Conservation (phyloP, 2,797 vertebrate genomes). For the Synanceia verrucosa region DNA sequence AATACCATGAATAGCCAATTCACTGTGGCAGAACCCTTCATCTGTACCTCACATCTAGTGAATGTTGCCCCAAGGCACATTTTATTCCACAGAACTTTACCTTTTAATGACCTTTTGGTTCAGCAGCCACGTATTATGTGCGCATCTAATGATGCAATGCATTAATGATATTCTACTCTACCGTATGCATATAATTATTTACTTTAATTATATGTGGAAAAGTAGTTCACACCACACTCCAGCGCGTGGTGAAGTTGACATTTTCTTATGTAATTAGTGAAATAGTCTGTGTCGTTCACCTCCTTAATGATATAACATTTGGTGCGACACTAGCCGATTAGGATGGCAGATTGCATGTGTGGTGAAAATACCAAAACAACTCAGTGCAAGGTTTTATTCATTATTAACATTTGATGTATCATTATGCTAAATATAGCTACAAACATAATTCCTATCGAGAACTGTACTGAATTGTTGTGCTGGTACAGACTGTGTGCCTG, state of each 20-base stretch:
- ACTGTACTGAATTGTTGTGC: too few relatives aligned
- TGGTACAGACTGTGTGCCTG: not conserved
- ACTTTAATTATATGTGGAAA: not conserved
- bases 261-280: constrained; percentile 60
- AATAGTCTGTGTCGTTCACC: constrained; percentile 38
- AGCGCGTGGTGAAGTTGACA: constrained; percentile 34
- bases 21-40: constrained; percentile 11
- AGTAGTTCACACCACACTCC: constrained; percentile 15
- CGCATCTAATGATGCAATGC: not conserved
- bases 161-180: not conserved
- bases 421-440: not conserved
- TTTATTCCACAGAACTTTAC: not conserved
- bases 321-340: constrained; percentile 2
- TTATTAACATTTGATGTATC: not conserved
- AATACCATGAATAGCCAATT: constrained; percentile 34
- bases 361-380: constrained; percentile 3
- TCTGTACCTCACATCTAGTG: not conserved
- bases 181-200: not conserved
- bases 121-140: not conserved
- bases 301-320: constrained; percentile 51
- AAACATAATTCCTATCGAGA: not conserved
- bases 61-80: not conserved
- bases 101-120: not conserved
- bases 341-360: not conserved
- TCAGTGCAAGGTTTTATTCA: constrained; percentile 3